Percentiles rank a stretch among this genome's conserved stretches.
Conservation (phyloP, 2,797 vertebrate species). For the Melopsittacus undulatus region DNA sequence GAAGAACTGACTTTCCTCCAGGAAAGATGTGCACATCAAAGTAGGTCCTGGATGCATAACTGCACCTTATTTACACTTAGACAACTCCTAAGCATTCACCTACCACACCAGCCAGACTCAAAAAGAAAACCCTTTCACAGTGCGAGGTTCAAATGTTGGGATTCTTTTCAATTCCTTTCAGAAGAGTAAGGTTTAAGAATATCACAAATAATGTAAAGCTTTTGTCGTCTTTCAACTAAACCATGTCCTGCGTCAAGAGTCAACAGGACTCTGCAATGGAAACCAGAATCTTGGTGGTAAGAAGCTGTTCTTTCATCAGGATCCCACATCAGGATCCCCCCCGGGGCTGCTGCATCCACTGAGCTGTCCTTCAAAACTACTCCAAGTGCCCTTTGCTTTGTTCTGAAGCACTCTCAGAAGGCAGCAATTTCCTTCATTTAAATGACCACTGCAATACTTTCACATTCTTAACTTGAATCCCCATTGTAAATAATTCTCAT, state of each 20-base stretch:
- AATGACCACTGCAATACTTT: fast-evolving
- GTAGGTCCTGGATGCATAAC: background rate
- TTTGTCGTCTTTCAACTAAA: background rate
- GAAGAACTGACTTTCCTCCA: background rate
- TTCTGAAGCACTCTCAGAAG: background rate
- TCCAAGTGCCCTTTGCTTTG: background rate
- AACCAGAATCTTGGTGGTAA: background rate
- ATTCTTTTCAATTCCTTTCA: background rate
- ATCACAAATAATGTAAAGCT: background rate
- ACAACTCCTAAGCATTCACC: background rate
- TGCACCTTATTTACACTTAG: background rate
- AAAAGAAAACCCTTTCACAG: background rate
- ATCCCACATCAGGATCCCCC: background rate
- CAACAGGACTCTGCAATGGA: background rate
- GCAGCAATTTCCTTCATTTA: background rate
- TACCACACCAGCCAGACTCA: background rate
- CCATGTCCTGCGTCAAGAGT: background rate
- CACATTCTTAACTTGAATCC: background rate
- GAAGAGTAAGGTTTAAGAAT: background rate
- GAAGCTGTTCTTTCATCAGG: background rate
- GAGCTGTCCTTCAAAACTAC: background rate
- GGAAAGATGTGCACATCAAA: background rate
- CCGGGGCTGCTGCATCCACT: background rate
- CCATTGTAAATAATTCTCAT: background rate
- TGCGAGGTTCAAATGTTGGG: background rate